Conservation (phyloP, 2,113 vertebrate species). For the Leptobrachium leishanense region DNA sequence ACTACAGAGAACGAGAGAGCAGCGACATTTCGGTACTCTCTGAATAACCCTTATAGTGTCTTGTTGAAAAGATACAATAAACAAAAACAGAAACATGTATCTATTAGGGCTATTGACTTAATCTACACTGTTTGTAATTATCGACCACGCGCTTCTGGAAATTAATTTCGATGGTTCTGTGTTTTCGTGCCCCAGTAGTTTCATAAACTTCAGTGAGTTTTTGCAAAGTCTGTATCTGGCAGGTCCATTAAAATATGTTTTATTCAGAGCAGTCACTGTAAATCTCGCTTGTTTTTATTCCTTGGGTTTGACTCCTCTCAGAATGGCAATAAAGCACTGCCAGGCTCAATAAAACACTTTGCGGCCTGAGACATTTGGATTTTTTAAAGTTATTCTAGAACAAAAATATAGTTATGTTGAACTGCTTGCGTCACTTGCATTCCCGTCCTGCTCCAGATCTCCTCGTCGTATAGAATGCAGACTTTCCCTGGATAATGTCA, state of each 20-base stretch:
- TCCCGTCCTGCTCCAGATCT: too few species aligned
- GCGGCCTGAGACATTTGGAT: not conserved
- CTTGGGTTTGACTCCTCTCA: not conserved
- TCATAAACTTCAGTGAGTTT: slow-evolving; percentile 19
- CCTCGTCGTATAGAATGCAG: too few species aligned
- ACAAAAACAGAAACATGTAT: too few species aligned
- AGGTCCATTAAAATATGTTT: slow-evolving; percentile 30
- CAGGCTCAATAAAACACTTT: slow-evolving; percentile 7
- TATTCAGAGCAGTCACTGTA: slow-evolving; percentile 3
- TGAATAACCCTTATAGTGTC: too few species aligned
- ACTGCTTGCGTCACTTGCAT: not conserved
- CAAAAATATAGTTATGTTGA: not conserved
- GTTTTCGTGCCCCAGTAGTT: slow-evolving; percentile 27
- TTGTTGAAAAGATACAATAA: too few species aligned
- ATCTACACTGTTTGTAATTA: slow-evolving; percentile 8
- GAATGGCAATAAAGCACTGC: not conserved
- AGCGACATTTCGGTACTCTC: too few species aligned
- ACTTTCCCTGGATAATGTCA: too few species aligned
- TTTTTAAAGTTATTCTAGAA: not conserved
- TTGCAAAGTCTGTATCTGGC: slow-evolving; percentile 22
- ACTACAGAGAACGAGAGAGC: too few species aligned
- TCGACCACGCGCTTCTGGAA: too few species aligned
- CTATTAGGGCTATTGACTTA: too few species aligned
- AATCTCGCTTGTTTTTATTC: slow-evolving; percentile 12
- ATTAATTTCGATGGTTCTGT: too few species aligned